Conservation (phyloP, 2,888 invertebrate species). For the Therioaphis trifolii region DNA sequence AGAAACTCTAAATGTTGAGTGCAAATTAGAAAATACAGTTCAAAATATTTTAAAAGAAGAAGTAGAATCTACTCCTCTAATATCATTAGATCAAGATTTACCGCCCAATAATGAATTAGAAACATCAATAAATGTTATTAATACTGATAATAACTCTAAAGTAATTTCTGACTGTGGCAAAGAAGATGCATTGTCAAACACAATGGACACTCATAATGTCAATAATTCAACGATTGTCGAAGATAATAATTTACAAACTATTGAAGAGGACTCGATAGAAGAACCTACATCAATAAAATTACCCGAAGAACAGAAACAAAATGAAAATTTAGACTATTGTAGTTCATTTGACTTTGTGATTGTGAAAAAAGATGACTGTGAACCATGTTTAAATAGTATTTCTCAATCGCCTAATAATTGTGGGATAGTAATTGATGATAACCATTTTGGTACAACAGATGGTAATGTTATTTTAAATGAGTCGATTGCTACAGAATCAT, state of each 20-base stretch:
- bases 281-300: neutral
- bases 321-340: constrained; percentile 15
- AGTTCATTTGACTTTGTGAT: constrained; percentile 27
- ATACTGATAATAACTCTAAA: neutral
- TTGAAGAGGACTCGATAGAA: constrained; percentile 13
- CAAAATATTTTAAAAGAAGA: constrained; percentile 9
- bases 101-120: neutral
- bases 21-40: constrained; percentile 15
- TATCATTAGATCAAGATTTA: constrained; percentile 4
- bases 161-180: neutral
- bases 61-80: neutral
- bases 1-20: neutral
- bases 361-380: constrained; percentile 44
- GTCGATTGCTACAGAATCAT: neutral
- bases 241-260: constrained; percentile 29
- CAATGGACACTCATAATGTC: neutral
- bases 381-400: constrained; percentile 27
- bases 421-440: constrained; percentile 29
- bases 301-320: neutral
- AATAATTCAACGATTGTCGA: neutral
- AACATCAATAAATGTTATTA: neutral
- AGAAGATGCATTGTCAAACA: neutral
- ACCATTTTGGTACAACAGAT: constrained; percentile 21
- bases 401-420: constrained; percentile 28
- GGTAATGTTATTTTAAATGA: neutral